Evolutionary conservation across 2,888 invertebrate genomes (phyloP).

Genomic region (Callyntrura guangdongensis): DNA sequence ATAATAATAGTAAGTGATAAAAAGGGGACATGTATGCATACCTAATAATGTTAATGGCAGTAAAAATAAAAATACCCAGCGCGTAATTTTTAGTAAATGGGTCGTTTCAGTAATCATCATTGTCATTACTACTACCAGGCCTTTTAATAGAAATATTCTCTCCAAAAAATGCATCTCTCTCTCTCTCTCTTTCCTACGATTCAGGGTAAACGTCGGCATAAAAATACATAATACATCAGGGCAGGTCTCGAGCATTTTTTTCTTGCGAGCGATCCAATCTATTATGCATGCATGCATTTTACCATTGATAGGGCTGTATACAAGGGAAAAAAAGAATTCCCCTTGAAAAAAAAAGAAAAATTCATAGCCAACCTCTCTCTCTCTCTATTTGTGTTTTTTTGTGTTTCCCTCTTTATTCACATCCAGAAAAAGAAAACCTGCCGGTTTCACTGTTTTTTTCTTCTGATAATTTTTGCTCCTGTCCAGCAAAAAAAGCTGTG

Average conservation of each 20-base stretch:
- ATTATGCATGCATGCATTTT: conserved; percentile 50
- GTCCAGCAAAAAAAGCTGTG: conserved; percentile 6
- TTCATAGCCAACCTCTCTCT: neutral
- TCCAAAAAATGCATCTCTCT: neutral
- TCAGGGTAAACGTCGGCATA: too few species aligned
- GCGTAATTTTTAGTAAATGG: too few species aligned
- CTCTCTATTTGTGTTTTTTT: neutral
- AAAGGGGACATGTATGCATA: conserved; percentile 13
- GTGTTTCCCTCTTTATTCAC: neutral
- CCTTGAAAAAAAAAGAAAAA: neutral
- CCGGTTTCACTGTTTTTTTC: too few species aligned
- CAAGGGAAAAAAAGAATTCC: neutral
- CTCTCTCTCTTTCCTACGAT: conserved; percentile 16
- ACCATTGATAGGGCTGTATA: neutral
- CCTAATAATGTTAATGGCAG: too few species aligned
- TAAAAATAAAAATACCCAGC: too few species aligned
- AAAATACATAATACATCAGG: neutral
- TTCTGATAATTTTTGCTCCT: neutral
- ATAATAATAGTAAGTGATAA: neutral
- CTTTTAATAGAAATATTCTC: neutral
- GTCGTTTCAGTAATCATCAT: neutral
- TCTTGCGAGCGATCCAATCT: neutral
- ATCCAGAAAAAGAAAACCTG: neutral
- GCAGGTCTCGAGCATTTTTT: neutral
- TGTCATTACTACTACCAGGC: neutral